Conservation (phyloP, 2,797 vertebrate species). For the Betta splendens region DNA sequence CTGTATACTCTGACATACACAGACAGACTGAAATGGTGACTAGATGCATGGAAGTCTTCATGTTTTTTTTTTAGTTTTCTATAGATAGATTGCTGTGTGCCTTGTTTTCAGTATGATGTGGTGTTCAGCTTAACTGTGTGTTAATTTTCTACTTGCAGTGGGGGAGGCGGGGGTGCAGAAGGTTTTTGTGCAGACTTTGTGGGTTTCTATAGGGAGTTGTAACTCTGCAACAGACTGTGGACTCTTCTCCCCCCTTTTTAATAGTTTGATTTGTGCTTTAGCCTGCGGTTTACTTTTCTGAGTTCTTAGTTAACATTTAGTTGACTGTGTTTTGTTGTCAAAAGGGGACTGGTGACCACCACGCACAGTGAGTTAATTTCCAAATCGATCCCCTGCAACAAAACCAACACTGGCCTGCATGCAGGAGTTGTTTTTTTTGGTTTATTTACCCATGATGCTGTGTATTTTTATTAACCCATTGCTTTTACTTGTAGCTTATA, state of each 20-base stretch:
- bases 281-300: constrained; percentile 57
- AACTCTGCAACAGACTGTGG: constrained; percentile 73
- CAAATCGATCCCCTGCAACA: constrained; percentile 75
- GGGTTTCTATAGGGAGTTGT: constrained; percentile 79
- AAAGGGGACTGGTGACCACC: constrained; percentile 63
- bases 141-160: constrained; percentile 89
- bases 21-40: constrained; percentile 97
- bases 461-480: constrained; percentile 73
- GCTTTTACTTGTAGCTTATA: constrained; percentile 58
- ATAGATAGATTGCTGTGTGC: constrained; percentile 94
- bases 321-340: constrained; percentile 78
- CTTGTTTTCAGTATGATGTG: constrained; percentile 96
- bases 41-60: constrained; percentile 97
- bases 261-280: constrained; percentile 89
- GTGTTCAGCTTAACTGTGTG: constrained; percentile 99
- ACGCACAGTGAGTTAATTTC: constrained; percentile 53
- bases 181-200: constrained; percentile 79
- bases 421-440: constrained; percentile 66
- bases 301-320: constrained; percentile 73
- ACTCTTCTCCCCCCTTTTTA: constrained; percentile 79
- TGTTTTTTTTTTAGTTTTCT: constrained; percentile 70
- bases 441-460: constrained; percentile 70
- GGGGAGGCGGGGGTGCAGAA: constrained; percentile 68
- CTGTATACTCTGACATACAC: constrained; percentile 95
- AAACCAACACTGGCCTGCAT: constrained; percentile 82